Percentiles rank a stretch among this genome's conserved stretches.
Evolutionary conservation across 2,113 vertebrate species (phyloP).

Genomic region (Oryzias celebensis): DNA sequence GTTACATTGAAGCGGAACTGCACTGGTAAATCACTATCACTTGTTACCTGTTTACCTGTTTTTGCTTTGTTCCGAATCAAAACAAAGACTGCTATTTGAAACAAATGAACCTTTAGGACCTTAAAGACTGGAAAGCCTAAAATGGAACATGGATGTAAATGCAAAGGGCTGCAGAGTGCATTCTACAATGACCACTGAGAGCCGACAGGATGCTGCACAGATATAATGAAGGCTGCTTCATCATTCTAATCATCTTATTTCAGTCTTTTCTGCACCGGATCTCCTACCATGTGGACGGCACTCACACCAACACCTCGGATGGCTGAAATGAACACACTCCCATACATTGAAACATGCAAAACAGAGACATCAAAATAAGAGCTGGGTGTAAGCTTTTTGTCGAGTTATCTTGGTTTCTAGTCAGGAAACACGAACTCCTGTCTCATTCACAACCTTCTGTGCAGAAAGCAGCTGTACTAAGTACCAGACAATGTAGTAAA

Average conservation of each 20-base stretch:
- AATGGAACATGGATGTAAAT: slow-evolving; percentile 2
- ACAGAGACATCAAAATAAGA: not conserved
- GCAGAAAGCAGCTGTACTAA: too few species aligned
- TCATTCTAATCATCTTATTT: not conserved
- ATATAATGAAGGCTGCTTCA: slow-evolving; percentile 6
- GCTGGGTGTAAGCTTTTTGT: not conserved
- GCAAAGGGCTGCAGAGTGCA: slow-evolving; percentile 1
- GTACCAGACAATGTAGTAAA: too few species aligned
- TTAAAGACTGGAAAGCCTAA: not conserved
- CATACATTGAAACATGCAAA: not conserved
- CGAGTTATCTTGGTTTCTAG: too few species aligned
- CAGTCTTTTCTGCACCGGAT: not conserved
- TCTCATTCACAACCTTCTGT: too few species aligned
- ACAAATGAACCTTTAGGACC: too few species aligned
- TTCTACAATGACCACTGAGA: slow-evolving; percentile 1
- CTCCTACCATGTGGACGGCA: slow-evolving; percentile 32
- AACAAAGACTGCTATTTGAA: too few species aligned
- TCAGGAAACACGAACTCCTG: too few species aligned
- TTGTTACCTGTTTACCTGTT: too few species aligned
- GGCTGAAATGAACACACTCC: slow-evolving; percentile 19
- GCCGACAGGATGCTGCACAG: slow-evolving; percentile 8
- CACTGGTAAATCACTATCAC: too few species aligned
- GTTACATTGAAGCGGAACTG: too few species aligned
- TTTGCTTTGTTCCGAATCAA: too few species aligned
- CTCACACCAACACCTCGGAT: not conserved